Conservation (phyloP, 2,888 invertebrate genomes). For the Spicauda simplicius region DNA sequence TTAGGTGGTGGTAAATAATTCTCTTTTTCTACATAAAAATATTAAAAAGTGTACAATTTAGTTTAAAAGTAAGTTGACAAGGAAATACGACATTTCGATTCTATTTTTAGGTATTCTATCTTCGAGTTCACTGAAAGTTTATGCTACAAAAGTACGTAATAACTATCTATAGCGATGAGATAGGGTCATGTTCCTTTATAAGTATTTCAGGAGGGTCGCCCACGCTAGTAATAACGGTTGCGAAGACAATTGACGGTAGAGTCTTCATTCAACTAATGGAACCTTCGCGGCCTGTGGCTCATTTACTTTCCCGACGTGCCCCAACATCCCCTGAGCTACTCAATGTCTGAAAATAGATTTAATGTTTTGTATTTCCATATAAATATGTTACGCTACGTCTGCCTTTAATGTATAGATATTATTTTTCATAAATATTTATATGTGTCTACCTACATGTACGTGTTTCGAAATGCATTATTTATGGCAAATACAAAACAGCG, state of each 20-base stretch:
- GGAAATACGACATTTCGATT: too few species aligned
- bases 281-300: not conserved
- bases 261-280: constrained; percentile 6
- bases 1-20: too few species aligned
- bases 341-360: constrained; percentile 10
- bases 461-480: too few species aligned
- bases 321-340: constrained; percentile 1
- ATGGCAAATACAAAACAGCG: too few species aligned
- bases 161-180: not conserved
- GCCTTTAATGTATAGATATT: not conserved
- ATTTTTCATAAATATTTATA: not conserved
- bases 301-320: not conserved
- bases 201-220: not conserved
- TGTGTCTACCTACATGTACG: too few species aligned
- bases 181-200: not conserved
- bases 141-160: not conserved
- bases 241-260: not conserved
- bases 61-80: too few species aligned
- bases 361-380: constrained; percentile 18
- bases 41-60: too few species aligned
- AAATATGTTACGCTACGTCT: constrained; percentile 16
- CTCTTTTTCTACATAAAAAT: too few species aligned
- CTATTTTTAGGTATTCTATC: too few species aligned
- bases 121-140: too few species aligned
- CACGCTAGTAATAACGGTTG: not conserved